Evolutionary conservation across 2,888 invertebrate species (phyloP).

Genomic region (Nephrotoma flavescens): DNA sequence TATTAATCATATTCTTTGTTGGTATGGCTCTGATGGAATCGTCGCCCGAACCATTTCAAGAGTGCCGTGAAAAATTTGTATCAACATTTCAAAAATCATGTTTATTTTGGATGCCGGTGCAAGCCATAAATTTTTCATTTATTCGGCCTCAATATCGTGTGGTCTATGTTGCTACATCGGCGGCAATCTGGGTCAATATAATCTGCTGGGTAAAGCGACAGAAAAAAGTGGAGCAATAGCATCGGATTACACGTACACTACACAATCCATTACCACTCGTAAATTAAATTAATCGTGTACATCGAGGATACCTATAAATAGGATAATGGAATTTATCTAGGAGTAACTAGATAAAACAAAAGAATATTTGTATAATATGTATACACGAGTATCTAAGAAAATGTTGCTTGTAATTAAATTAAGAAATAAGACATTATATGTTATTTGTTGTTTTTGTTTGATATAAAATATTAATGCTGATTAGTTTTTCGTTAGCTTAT

Average conservation of each 20-base stretch:
- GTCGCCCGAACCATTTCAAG: constrained; percentile 50
- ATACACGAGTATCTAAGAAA: not conserved
- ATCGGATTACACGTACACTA: not conserved
- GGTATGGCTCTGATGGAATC: constrained; percentile 62
- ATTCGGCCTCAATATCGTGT: constrained; percentile 60
- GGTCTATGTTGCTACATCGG: constrained; percentile 60
- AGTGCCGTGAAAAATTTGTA: constrained; percentile 53
- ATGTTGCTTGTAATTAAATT: not conserved
- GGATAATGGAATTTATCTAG: not conserved
- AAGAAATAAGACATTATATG: not conserved
- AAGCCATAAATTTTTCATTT: constrained; percentile 60
- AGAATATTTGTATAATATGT: not conserved
- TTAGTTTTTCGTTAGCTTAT: not conserved
- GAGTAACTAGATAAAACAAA: not conserved
- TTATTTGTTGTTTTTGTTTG: not conserved
- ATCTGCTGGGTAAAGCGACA: constrained; percentile 64
- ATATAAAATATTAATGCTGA: not conserved
- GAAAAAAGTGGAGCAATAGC: not conserved
- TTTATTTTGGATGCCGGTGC: constrained; percentile 70
- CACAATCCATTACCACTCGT: not conserved
- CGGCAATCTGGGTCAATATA: constrained; percentile 74
- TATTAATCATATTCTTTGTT: constrained; percentile 54
- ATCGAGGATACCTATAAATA: not conserved
- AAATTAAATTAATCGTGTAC: not conserved
- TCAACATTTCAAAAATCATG: constrained; percentile 62